These are phyloP conservation scores for Drosophila truncata DNA, from an alignment of 1,140 invertebrate species.

Conservation along the genomic window DNA sequence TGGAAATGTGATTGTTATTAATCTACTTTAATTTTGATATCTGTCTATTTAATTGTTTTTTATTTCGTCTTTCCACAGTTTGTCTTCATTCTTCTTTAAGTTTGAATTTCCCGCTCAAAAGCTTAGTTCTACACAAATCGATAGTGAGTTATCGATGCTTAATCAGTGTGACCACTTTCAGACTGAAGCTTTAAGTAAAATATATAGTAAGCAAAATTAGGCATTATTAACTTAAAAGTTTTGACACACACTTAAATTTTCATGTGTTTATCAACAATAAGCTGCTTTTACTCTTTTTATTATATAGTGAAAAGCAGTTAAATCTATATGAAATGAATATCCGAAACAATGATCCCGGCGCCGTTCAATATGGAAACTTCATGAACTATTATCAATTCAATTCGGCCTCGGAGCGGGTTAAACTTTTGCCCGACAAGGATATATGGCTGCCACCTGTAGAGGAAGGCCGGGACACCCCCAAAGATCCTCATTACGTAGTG, in stretches of 20 bases:
- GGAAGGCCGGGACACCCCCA: not conserved
- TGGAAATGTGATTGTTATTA: not conserved
- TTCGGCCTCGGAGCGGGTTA: constrained; percentile 88
- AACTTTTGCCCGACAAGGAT: constrained; percentile 86
- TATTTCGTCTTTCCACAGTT: not conserved
- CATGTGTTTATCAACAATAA: not conserved
- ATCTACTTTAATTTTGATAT: no score
- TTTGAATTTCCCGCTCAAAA: not conserved
- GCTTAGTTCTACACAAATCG: not conserved
- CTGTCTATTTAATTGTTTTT: no score
- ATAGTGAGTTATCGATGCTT: not conserved
- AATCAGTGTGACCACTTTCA: not conserved
- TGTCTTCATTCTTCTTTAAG: accelerated
- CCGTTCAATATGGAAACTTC: constrained; percentile 92
- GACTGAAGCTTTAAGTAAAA: no score
- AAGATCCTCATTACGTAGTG: constrained; percentile 85
- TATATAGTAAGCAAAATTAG: no score
- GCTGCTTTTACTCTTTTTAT: not conserved
- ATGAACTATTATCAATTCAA: constrained; percentile 95
- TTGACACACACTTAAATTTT: not conserved
- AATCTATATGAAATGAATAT: constrained; percentile 7
- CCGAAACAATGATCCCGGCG: constrained; percentile 88
- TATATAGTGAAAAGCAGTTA: not conserved
- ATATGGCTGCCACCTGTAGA: constrained; percentile 86
- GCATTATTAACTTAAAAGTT: not conserved